Evolutionary conservation across 1,140 invertebrate genomes (phyloP).

Genomic region (Penaeus japonicus): DNA sequence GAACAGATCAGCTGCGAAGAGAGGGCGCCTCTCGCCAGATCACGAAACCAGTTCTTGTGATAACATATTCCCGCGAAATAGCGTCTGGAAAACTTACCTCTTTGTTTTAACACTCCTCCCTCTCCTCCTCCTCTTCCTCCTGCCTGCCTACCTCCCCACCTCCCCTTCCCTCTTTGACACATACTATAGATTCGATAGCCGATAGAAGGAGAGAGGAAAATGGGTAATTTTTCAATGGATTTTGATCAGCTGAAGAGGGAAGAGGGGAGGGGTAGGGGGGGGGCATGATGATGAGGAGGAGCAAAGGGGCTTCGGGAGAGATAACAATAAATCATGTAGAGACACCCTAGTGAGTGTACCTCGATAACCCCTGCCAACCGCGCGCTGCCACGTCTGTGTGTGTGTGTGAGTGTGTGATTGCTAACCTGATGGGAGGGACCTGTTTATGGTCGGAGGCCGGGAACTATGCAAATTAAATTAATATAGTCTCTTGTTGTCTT

Average conservation of each 20-base stretch:
- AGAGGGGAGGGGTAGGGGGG: neutral
- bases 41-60: neutral
- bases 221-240: constrained; percentile 27
- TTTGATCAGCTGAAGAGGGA: neutral
- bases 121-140: no score
- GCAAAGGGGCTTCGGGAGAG: neutral
- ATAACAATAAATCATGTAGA: constrained; percentile 33
- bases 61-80: constrained; percentile 26
- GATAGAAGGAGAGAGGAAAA: neutral
- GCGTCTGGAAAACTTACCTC: constrained; percentile 27
- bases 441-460: constrained; percentile 20
- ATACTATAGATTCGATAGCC: constrained; percentile 19
- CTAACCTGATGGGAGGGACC: neutral
- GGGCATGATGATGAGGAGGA: neutral
- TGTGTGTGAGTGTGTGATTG: neutral
- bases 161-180: neutral
- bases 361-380: constrained; percentile 8
- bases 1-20: neutral
- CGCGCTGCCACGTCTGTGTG: neutral
- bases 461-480: constrained; percentile 43
- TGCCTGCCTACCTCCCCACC: no score
- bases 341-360: constrained; percentile 8
- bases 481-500: constrained; percentile 22
- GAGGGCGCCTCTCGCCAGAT: constrained; percentile 9
- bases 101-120: constrained; percentile 26